Evolutionary conservation across 2,113 vertebrate genomes (phyloP).

Genomic region (Corvus hawaiiensis): DNA sequence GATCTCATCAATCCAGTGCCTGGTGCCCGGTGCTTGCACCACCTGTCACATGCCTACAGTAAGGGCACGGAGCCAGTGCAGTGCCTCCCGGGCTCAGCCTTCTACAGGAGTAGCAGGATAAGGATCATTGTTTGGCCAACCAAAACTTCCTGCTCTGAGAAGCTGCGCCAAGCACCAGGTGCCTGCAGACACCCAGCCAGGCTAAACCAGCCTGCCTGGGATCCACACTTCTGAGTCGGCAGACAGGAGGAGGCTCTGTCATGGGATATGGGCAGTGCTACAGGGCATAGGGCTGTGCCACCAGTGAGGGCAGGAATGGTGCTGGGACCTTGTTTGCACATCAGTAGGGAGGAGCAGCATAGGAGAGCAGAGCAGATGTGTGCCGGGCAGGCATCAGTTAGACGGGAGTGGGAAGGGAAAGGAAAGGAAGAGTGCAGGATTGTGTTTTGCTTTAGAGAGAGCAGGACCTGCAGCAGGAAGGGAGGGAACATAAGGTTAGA

Average conservation of each 20-base stretch:
- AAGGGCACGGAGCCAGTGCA: accelerated
- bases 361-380: accelerated
- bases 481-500: background rate
- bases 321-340: too few species aligned
- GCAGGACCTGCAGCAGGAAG: background rate
- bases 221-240: accelerated
- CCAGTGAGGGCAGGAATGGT: accelerated
- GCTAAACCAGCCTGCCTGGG: background rate
- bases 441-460: background rate
- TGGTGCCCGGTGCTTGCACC: accelerated
- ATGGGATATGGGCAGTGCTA: accelerated
- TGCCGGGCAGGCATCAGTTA: too few species aligned
- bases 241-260: accelerated
- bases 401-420: background rate
- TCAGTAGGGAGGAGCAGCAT: accelerated
- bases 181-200: background rate
- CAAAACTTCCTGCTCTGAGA: background rate
- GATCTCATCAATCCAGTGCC: background rate
- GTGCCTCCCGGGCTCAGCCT: background rate
- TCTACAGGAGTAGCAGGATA: background rate
- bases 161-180: background rate
- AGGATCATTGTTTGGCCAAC: background rate
- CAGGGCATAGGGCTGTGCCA: background rate
- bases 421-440: background rate
- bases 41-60: accelerated